Evolutionary conservation across 2,888 invertebrate genomes (phyloP), one percentile per base, ranked within the genome.

Genomic region (Macaria liturata): DNA sequence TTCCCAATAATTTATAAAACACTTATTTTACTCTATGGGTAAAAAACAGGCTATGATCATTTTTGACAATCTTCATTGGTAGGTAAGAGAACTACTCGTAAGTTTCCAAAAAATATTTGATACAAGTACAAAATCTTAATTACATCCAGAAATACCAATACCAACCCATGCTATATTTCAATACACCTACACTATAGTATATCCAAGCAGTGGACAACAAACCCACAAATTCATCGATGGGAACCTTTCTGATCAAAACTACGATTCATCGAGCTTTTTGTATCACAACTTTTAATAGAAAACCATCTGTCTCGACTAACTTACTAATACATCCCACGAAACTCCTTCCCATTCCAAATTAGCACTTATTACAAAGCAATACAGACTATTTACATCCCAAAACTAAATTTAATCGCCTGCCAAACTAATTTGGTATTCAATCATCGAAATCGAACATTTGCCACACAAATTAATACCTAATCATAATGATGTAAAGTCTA

Each of bases 221-320:
- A 0, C 61, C 57, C 67, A 65, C 64, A 64, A n/a, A 62, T 50
- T 53, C 77, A 78, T 79, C 86, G 83, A 87, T 89, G 89, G 88
- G 89, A 89, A 89, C 83, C 76, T 66, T 65, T 75, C 65, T 50
- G 66, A 70, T 73, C 71, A 74, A 83, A 81, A 80, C 68, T 71
- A 76, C 81, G 74, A 84, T 73, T 86, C 86, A 85, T 88, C 73
- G 74, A 69, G 67, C 74, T 84, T 86, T 88, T 87, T 83, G 71
- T 76, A 64, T 54, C 43, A 66, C 64, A 68, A 70, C 68, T 79
- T 80, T 79, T 84, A 85, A 85, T 84, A 82, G 80, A 81, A 80
- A 84, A 78, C 69, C 73, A 72, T 76, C 74, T 70, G 58, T 61
- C 74, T 78, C 71, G 74, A 72, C 82, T 76, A 72, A 62, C 5